Evolutionary conservation across 2,113 vertebrate species (phyloP), one percentile per base, ranked within the genome.

Genomic region (Cacatua alba): DNA sequence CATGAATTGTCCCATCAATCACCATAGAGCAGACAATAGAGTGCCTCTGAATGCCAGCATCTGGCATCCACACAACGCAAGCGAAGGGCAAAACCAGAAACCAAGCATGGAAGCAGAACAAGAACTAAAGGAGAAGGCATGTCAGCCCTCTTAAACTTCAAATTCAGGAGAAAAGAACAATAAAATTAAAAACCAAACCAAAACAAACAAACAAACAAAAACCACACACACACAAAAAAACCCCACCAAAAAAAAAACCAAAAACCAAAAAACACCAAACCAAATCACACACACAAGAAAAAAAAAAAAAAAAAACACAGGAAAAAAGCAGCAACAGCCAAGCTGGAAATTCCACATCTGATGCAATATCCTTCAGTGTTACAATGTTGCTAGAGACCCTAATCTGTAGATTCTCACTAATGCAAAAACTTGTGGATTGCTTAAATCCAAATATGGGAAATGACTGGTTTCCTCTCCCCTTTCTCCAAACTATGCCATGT

Each of bases 1-100:
- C 60, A 48, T 81, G 83, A 92, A 95, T 92, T 86, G 59, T 59
- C 24, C 65, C 55, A 92, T 90, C 88, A 74, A n/a, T 95, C 88
- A 91, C 84, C 25, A 35, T 6, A 82, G 57, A 94, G 48, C 78
- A 95, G 77, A 91, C 75, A 92, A 79, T 55, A 21, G 44, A 63
- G 18, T 49, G 46, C 2, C 44, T 75, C 80, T 85, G 55, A 82
- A 64, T 10, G 39, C 43, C 64, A 67, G 49, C 78, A 81, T 62
- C 63, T 23, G 0, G 25, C 33, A 81, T 74, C 35, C n/a, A 80
- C 48, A 77, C 72, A 94, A 37, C 1, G 1, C 21, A 69, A 87
- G 31, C n/a, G 90, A 74, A 87, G 75, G 67, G 46, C 51, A 87
- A 76, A 88, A 72, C 37, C 43, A 19, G 35, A 92, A 86, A 83